Conservation (phyloP, 2,113 vertebrate genomes). For the Romanogobio albipinnatus region DNA sequence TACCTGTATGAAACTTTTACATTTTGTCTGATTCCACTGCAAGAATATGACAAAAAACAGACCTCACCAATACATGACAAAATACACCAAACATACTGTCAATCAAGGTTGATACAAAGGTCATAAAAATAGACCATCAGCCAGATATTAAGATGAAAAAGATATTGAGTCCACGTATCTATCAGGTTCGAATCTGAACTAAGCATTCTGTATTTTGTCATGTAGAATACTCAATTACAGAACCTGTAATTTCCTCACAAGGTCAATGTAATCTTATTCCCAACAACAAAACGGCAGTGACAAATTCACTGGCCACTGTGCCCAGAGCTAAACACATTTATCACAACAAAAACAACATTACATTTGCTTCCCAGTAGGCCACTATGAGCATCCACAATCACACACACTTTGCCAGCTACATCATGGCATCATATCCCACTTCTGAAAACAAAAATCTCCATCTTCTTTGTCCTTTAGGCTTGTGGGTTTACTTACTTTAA, state of each 20-base stretch:
- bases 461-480: conserved; percentile 4
- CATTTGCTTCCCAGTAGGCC: conserved; percentile 19
- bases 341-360: conserved; percentile 40
- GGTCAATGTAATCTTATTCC: conserved; percentile 35
- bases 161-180: too few species aligned
- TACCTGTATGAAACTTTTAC: neutral
- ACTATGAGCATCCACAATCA: conserved; percentile 14
- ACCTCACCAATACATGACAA: neutral
- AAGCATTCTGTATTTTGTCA: neutral
- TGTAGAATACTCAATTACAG: conserved; percentile 14
- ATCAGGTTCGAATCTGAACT: neutral
- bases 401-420: neutral
- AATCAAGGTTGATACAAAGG: neutral
- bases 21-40: too few species aligned
- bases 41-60: neutral
- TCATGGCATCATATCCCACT: conserved; percentile 31
- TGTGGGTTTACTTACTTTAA: conserved; percentile 24
- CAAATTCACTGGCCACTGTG: conserved; percentile 22
- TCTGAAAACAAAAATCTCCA: conserved; percentile 22
- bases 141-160: neutral
- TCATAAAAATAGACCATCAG: neutral
- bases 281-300: conserved; percentile 34
- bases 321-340: conserved; percentile 32
- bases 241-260: conserved; percentile 30
- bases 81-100: neutral